Evolutionary conservation across 2,797 vertebrate species (phyloP).

Genomic region (Telmatherina bonti): DNA sequence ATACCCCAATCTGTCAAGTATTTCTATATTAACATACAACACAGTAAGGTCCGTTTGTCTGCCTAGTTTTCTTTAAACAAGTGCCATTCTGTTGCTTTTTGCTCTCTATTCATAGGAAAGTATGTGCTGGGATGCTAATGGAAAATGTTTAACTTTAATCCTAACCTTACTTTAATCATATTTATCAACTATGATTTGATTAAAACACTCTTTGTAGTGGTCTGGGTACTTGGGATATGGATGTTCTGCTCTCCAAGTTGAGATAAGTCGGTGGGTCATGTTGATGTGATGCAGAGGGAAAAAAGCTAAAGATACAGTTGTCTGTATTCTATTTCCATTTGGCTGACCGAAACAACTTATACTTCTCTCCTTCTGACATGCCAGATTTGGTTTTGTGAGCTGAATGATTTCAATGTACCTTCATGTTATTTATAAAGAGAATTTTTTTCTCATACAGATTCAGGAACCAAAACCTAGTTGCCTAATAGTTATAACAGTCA

Average conservation of each 20-base stretch:
- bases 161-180: conserved; percentile 28
- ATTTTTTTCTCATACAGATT: background rate
- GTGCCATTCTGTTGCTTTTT: background rate
- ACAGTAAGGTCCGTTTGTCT: background rate
- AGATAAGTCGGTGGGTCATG: conserved; percentile 18
- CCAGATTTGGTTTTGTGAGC: conserved; percentile 1
- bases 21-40: background rate
- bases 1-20: background rate
- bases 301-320: conserved; percentile 30
- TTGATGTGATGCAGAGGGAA: conserved; percentile 49
- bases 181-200: background rate
- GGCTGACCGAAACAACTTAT: conserved; percentile 1
- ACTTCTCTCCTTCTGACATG: background rate
- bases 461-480: background rate
- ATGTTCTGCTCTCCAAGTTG: conserved; percentile 5
- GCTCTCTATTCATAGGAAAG: conserved; percentile 5
- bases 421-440: background rate
- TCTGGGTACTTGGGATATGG: conserved; percentile 6
- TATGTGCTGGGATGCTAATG: conserved; percentile 1
- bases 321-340: conserved; percentile 6
- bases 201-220: conserved; percentile 15
- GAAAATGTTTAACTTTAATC: conserved; percentile 12
- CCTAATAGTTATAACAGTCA: background rate
- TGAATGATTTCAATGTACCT: background rate
- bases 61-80: background rate